Evolutionary conservation across 2,797 vertebrate species (phyloP), one percentile per base, ranked within the genome.

Genomic region (Yasuhikotakia modesta): DNA sequence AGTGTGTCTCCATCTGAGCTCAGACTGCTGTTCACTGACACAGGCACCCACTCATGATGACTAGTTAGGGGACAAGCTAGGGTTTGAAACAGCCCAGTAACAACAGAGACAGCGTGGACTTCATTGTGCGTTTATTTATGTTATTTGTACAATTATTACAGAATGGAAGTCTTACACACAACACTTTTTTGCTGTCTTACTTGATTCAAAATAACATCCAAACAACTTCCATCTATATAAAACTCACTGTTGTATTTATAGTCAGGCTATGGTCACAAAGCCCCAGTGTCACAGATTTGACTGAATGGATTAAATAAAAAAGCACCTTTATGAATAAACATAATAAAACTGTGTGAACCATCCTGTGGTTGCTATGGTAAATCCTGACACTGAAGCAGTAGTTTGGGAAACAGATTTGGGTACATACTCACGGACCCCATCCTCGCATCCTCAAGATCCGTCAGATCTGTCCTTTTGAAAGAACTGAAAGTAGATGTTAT

Each of bases 351-450:
- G 65, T 69, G 65, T 68, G 35, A n/a, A 76, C 65, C 10, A 69
- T 52, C 55, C 53, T 69, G 53, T 76, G 74, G 64, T 17, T 68
- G 39, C 53, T 60, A 60, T 0, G 6, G 17, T 76, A 69, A 77
- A 69, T 58, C 46, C 74, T 61, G 64, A 76, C 67, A 52, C 65
- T 77, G 66, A 69, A 77, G 60, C 21, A 68, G 32, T 76, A 46
- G n/a, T n/a, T n/a, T n/a, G n/a, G n/a, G n/a, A n/a, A n/a, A n/a
- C n/a, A n/a, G n/a, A n/a, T n/a, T 24, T 67, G 60, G 35, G 64
- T 65, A 52, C 64, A 76, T 11, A 35, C 45, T 67, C 53, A 58
- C 58, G 13, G 4, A 57, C 57, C 22, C 35, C 27, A 50, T 43
- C 11, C 61, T 43, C 55, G 65, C 21, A 64, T 58, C 12, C 30